Percentiles rank a stretch among this genome's conserved stretches.
Evolutionary conservation across 2,113 vertebrate species (phyloP).

Genomic region (Zosterops borbonicus): DNA sequence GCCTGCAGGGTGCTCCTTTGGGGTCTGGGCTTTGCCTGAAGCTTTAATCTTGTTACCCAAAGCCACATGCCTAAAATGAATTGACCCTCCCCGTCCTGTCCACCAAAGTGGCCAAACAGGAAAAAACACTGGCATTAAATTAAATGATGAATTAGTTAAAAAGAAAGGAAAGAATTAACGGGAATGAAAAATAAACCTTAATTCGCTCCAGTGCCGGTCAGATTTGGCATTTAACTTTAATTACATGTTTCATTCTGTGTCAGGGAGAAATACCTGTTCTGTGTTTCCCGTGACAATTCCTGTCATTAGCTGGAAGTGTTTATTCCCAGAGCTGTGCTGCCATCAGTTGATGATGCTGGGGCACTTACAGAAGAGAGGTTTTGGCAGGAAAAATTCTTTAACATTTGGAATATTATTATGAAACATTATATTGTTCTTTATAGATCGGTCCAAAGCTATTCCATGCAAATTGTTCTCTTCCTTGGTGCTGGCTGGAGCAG

Average conservation of each 20-base stretch:
- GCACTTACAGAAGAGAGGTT: conserved; percentile 39
- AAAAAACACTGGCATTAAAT: not conserved
- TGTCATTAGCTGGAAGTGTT: conserved; percentile 15
- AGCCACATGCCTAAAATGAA: not conserved
- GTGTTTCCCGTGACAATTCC: not conserved
- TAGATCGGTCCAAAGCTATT: not conserved
- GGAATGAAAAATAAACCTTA: not conserved
- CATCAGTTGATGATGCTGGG: conserved; percentile 63
- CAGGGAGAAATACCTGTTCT: not conserved
- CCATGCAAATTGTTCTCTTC: not conserved
- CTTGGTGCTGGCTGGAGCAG: not conserved
- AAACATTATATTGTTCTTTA: not conserved
- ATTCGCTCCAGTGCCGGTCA: not conserved
- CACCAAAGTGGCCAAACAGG: not conserved
- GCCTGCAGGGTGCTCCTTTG: not conserved
- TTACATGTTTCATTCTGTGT: not conserved
- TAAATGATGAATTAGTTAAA: not conserved
- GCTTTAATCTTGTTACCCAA: not conserved
- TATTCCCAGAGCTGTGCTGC: conserved; percentile 67
- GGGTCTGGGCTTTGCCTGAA: not conserved
- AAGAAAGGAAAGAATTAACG: not conserved
- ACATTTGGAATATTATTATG: not conserved
- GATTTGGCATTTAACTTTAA: not conserved
- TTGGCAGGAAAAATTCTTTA: conserved; percentile 2
- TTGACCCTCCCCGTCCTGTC: not conserved